Evolutionary conservation across 2,113 vertebrate genomes (phyloP), one percentile per base, ranked within the genome.

Genomic region (Colossoma macropomum): DNA sequence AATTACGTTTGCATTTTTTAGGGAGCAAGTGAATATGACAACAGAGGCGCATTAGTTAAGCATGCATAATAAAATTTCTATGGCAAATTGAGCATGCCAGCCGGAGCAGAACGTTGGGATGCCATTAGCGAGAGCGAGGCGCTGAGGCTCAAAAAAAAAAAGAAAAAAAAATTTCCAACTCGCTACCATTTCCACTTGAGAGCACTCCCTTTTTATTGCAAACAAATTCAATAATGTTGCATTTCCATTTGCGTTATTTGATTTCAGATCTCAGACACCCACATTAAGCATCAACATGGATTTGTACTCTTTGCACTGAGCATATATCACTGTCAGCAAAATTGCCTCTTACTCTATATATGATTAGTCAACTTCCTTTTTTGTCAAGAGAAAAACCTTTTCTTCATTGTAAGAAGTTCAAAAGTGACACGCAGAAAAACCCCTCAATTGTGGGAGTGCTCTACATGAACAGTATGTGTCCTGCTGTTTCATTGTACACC

Each of bases 161-260:
- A 52, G 1, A n/a, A 54, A 54, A 45, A 8, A 59, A 59, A 6
- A 62, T 86, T 89, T 92, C 86, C 75, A 86, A 86, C 89, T 90
- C 59, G 54, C 21, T 76, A 77, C 82, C 84, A 72, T 80, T 88
- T 85, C 85, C 83, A 89, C 86, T 87, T 75, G 77, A 90, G 90
- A 85, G 59, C 54, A 76, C 79, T 75, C 27, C 87, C 87, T 86
- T 71, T 1, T 89, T 52, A 84, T 82, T 78, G 28, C 87, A 81
- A 56, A 38, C 82, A 88, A 89, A 92, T 87, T 65, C 84, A 89
- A 91, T 90, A 56, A 77, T 70, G 60, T 65, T 86, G 88, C 86
- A 89, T 91, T 91, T 92, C 81, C 90, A 90, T 73, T 87, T 82
- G 86, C 81, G 85, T 87, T 87, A 80, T 93, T 92, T 85, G 87